A percentile compares a stretch with the other conserved stretches of the same genome.
These are phyloP conservation scores for Oikopleura albicans DNA, from an alignment of 23 tunicate genomes.

Conservation along the genomic window DNA sequence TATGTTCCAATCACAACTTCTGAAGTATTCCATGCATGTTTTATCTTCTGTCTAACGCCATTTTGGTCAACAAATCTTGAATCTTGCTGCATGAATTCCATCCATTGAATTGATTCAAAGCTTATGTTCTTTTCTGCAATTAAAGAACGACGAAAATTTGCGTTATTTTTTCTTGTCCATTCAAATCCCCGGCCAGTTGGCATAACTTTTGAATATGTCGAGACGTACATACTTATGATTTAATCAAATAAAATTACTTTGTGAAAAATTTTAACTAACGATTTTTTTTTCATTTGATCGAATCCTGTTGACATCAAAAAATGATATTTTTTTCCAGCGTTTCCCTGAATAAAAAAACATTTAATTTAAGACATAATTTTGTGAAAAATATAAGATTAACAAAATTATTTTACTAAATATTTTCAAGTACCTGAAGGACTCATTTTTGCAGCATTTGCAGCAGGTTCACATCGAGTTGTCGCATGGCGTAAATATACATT, in stretches of 20 bases:
- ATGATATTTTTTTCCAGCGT: background rate
- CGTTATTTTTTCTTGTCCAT: background rate
- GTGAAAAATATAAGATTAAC: no score
- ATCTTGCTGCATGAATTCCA: background rate
- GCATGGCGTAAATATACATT: background rate
- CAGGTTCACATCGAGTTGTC: background rate
- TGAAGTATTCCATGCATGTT: background rate
- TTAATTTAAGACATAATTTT: no score
- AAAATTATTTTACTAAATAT: no score
- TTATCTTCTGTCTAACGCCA: background rate
- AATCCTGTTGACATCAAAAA: background rate
- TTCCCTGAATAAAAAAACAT: background rate
- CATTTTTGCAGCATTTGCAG: background rate
- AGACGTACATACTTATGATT: background rate
- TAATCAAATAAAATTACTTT: no score
- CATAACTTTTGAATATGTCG: background rate
- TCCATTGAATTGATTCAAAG: background rate
- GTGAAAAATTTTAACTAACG: no score
- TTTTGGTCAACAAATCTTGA: background rate
- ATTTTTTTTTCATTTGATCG: no score
- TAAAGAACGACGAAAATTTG: background rate
- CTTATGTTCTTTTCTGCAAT: background rate
- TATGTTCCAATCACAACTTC: background rate
- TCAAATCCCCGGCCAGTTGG: background rate
- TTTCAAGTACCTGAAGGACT: background rate